phyloP scores from a whole-genome alignment of 2,113 vertebrate species.

The Hippocampus barbouri region DNA sequence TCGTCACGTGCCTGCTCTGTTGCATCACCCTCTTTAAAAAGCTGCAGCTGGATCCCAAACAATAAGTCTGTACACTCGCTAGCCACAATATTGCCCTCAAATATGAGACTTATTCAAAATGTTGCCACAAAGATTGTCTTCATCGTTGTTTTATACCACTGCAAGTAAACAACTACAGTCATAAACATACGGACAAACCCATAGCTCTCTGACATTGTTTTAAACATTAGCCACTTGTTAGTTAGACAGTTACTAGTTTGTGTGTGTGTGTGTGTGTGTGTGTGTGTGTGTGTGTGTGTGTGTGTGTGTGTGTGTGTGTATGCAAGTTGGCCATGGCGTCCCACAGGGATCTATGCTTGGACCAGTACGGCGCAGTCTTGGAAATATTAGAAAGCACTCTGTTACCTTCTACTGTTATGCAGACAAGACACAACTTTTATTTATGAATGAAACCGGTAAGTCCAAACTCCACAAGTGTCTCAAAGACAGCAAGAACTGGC shows the following conservation, averaged over 20 bases:
- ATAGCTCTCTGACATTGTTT: neutral
- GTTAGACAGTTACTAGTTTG: neutral
- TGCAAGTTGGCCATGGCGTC: neutral
- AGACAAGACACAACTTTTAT: neutral
- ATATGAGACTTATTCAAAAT: neutral
- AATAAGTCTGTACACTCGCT: conserved; percentile 3
- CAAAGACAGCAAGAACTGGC: neutral
- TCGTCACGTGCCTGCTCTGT: conserved; percentile 43
- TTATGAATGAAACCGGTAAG: neutral
- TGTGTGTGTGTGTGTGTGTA: neutral
- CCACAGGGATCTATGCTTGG: neutral
- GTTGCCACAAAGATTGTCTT: neutral
- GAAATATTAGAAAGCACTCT: neutral
- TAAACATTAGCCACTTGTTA: neutral
- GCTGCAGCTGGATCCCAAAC: conserved; percentile 14
- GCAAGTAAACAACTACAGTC: neutral
- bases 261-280: neutral
- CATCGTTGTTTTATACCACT: neutral
- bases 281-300: too few relatives aligned
- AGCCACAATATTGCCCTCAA: neutral
- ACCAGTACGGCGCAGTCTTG: neutral
- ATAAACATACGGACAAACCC: neutral
- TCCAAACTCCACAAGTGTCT: neutral
- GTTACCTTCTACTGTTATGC: neutral
- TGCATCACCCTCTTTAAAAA: conserved; percentile 31